Conservation (phyloP, 2,888 invertebrate genomes). For the Geotrupes spiniger region DNA sequence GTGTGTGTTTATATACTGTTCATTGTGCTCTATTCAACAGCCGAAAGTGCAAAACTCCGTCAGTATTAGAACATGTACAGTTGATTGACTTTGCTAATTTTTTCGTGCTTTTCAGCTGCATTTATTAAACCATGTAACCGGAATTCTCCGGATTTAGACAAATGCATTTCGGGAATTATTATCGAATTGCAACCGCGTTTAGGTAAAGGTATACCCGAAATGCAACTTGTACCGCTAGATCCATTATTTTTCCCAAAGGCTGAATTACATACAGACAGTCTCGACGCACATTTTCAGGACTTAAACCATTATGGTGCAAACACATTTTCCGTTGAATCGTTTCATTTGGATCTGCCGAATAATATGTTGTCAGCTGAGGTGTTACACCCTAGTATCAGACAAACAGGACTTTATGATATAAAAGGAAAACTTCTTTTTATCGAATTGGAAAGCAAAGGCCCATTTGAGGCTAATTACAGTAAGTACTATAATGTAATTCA, state of each 20-base stretch:
- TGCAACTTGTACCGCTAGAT: conserved; percentile 49
- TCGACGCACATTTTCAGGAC: conserved; percentile 1
- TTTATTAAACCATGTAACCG: conserved; percentile 49
- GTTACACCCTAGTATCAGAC: conserved; percentile 42
- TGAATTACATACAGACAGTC: conserved; percentile 35
- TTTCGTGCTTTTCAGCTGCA: conserved; percentile 37
- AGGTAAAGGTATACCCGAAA: conserved; percentile 46
- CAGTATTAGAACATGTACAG: neutral
- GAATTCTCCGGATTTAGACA: conserved; percentile 48
- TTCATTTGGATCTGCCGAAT: conserved; percentile 45
- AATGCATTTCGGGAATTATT: conserved; percentile 48
- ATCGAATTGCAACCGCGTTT: conserved; percentile 46
- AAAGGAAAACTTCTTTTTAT: conserved; percentile 50
- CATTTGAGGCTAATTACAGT: conserved; percentile 53
- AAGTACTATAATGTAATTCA: conserved; percentile 35
- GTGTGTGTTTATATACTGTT: too few relatives aligned
- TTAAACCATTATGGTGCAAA: conserved; percentile 53
- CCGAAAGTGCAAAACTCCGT: too few relatives aligned
- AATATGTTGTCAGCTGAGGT: conserved; percentile 41
- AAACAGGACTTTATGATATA: conserved; percentile 44
- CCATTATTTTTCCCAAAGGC: conserved; percentile 48
- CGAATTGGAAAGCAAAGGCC: conserved; percentile 49
- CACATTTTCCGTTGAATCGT: conserved; percentile 41
- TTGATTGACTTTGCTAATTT: neutral
- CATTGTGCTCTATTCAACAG: too few relatives aligned